A percentile compares a stretch with the other conserved stretches of the same genome.
Conservation (phyloP, 2,113 vertebrate species). For the Fregata magnificens region DNA sequence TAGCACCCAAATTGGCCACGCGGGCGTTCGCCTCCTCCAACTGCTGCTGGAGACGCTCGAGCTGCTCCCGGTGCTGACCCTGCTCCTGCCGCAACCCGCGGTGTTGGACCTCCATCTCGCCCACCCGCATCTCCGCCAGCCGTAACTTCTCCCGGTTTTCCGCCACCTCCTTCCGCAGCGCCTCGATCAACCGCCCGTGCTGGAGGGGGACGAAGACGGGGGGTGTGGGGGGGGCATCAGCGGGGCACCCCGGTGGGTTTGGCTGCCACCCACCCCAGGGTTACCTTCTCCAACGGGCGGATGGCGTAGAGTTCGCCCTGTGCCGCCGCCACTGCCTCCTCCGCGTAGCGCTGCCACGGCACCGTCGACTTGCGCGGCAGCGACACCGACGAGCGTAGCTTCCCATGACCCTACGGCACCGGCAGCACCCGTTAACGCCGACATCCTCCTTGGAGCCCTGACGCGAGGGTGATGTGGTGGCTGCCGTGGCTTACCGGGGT, state of each 20-base stretch:
- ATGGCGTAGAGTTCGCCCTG: neutral
- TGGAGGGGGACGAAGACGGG: neutral
- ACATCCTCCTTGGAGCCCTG: fast-evolving
- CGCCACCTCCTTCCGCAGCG: conserved; percentile 71
- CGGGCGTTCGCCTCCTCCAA: neutral
- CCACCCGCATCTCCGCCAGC: neutral
- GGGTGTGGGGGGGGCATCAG: fast-evolving
- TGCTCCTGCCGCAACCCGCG: neutral
- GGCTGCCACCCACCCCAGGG: neutral
- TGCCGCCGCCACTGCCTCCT: neutral
- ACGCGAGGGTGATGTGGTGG: fast-evolving
- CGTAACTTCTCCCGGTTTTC: conserved; percentile 73
- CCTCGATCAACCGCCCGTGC: conserved; percentile 76
- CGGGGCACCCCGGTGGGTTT: fast-evolving
- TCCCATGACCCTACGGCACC: neutral
- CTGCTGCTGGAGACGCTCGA: neutral
- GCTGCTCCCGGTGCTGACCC: neutral
- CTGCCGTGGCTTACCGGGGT: neutral
- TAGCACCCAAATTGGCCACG: neutral
- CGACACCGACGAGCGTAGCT: conserved; percentile 1
- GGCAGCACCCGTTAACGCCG: fast-evolving
- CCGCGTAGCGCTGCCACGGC: conserved; percentile 70
- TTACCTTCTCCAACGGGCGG: conserved; percentile 62
- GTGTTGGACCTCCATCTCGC: neutral
- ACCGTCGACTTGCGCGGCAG: conserved; percentile 71